phyloP scores from a whole-genome alignment of 2,113 vertebrate species.

The Setophaga coronata region DNA sequence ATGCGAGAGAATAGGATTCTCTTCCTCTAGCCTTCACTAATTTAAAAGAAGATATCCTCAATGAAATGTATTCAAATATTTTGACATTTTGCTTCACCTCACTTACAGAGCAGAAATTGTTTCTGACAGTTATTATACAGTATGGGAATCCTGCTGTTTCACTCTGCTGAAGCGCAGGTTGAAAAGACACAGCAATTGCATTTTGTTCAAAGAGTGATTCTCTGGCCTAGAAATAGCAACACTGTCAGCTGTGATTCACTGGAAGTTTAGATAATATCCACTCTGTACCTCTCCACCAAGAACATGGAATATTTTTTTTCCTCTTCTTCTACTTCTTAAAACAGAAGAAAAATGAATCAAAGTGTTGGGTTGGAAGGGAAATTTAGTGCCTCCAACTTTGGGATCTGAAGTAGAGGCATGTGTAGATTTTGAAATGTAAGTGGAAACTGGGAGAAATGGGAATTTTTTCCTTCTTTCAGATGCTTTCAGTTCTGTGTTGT shows the following conservation, averaged over 20 bases:
- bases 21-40: slow-evolving; percentile 83
- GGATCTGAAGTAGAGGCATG: not conserved
- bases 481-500: not conserved
- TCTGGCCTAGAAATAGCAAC: slow-evolving; percentile 82
- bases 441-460: not conserved
- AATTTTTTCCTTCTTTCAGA: not conserved
- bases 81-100: slow-evolving; percentile 99
- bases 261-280: slow-evolving; percentile 78
- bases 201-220: slow-evolving; percentile 85
- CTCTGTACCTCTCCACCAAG: slow-evolving; percentile 62
- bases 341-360: slow-evolving; percentile 51
- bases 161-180: slow-evolving; percentile 81
- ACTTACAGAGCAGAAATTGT: slow-evolving; percentile 99
- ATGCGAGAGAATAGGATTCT: slow-evolving; percentile 82
- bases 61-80: slow-evolving; percentile 99
- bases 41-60: slow-evolving; percentile 92
- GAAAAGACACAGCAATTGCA: slow-evolving; percentile 84
- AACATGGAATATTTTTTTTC: not conserved
- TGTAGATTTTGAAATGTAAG: not conserved
- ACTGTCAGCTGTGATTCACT: slow-evolving; percentile 81
- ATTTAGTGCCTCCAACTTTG: not conserved
- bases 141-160: slow-evolving; percentile 84
- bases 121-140: slow-evolving; percentile 98
- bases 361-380: not conserved
- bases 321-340: slow-evolving; percentile 22